These are phyloP conservation scores for Andinoacara biseriatus DNA, from an alignment of 2,113 vertebrate species.

Conservation along the genomic window DNA sequence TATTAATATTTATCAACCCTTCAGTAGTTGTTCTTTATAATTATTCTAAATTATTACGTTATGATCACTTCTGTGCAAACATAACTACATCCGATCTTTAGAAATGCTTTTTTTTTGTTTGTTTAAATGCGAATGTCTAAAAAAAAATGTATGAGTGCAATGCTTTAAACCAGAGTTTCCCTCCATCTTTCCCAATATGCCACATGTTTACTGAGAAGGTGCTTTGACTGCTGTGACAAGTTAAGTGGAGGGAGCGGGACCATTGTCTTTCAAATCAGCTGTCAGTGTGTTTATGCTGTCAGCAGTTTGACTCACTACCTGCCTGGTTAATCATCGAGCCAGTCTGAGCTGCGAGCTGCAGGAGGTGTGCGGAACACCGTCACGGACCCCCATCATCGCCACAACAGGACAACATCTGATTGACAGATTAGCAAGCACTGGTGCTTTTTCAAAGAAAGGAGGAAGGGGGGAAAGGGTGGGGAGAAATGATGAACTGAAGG, in stretches of 20 bases:
- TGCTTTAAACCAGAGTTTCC: conserved; percentile 36
- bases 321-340: conserved; percentile 84
- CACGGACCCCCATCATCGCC: conserved; percentile 60
- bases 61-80: neutral
- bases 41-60: neutral
- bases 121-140: neutral
- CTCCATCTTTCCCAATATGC: conserved; percentile 54
- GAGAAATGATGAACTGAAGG: conserved; percentile 63
- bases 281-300: conserved; percentile 78
- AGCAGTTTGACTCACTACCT: conserved; percentile 83
- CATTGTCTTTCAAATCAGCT: conserved; percentile 84
- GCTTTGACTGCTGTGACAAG: conserved; percentile 81
- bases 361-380: conserved; percentile 72
- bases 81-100: neutral
- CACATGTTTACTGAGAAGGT: conserved; percentile 73
- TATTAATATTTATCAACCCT: neutral
- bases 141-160: neutral
- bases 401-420: conserved; percentile 77
- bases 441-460: conserved; percentile 75
- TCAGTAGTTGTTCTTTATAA: neutral
- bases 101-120: neutral
- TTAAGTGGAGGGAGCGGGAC: conserved; percentile 78
- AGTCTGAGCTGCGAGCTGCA: conserved; percentile 56
- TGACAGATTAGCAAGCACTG: conserved; percentile 83
- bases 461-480: conserved; percentile 37